Base-by-base conservation (phyloP, 2,113 vertebrate genomes). In the Nestor notabilis region DNA sequence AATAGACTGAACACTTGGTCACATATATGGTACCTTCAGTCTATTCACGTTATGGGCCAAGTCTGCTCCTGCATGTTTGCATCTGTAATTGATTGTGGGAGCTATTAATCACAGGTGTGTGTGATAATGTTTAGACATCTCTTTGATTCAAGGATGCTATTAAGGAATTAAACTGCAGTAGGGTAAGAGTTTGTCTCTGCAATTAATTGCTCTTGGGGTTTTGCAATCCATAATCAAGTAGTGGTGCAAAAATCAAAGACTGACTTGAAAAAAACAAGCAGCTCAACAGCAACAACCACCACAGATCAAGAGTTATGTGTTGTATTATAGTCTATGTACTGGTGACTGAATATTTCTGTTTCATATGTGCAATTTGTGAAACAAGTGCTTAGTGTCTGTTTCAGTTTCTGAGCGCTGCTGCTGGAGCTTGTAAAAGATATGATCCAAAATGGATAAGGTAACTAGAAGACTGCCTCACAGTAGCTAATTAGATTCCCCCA, bases 111-210 rank as follows among this genome's bases (percentile, higher is more conserved):
- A 95, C 41, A 79, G 90, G 80, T 89, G 90, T 1, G 4, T 76
- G 52, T 4, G 56, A 97, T 95, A 95, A 93, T 89, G 41, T 84
- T 95, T 95, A 95, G 91, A 87, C 74, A 92, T 86, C 83, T 79
- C 86, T 94, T 93, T 96, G 95, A 95, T 93, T 95, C 93, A 82
- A 78, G 87, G 94, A 93, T 95, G 91, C 92, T 85, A 93, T 97
- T 97, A 96, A 94, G 70, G 92, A 95, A 93, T 97, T 96, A 93
- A 75, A 61, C 75, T 83, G 85, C 27, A 94, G 53, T 50, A 93
- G 44, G 56, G 82, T 66, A 87, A 91, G 89, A 92, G 74, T 91
- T 97, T 69, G 87, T 93, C 69, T 95, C 86, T 91, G 83, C 89
- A 63, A 82, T 91, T 95, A 95, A 82, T 93, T 79, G 74, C 77